These are phyloP conservation scores for Alentia gelatinosa DNA, from an alignment of 2,888 invertebrate genomes.

Conservation along the genomic window DNA sequence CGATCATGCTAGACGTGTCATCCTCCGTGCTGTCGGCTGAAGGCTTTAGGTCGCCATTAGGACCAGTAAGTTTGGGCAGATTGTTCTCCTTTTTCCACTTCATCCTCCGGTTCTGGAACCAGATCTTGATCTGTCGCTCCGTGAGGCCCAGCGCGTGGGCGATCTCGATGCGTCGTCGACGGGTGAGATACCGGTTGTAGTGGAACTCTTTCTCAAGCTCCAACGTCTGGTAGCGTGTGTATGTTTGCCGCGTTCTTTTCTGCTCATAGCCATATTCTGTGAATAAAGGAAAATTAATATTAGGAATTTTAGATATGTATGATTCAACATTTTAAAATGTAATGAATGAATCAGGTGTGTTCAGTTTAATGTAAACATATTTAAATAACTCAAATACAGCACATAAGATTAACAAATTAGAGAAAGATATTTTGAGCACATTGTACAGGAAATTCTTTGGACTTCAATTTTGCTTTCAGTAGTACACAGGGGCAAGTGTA, in stretches of 20 bases:
- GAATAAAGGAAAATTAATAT: neutral
- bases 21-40: constrained; percentile 32
- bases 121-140: constrained; percentile 89
- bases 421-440: no score
- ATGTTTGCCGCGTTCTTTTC: constrained; percentile 97
- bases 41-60: constrained; percentile 45
- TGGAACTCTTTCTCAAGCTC: constrained; percentile 99
- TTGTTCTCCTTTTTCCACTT: constrained; percentile 96
- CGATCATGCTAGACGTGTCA: neutral
- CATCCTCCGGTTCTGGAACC: constrained; percentile 97
- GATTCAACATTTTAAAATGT: neutral
- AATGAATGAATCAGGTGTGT: neutral
- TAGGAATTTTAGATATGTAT: neutral
- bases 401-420: no score
- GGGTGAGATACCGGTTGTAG: constrained; percentile 98
- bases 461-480: no score
- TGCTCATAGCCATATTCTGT: constrained; percentile 64
- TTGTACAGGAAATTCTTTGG: no score
- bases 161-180: constrained; percentile 97
- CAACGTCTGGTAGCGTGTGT: constrained; percentile 97
- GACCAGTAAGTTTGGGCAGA: constrained; percentile 59
- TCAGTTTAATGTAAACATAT: no score
- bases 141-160: constrained; percentile 97
- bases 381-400: no score
- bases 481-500: no score